Conservation (phyloP, 2,797 vertebrate species). For the Loriculus beryllinus region DNA sequence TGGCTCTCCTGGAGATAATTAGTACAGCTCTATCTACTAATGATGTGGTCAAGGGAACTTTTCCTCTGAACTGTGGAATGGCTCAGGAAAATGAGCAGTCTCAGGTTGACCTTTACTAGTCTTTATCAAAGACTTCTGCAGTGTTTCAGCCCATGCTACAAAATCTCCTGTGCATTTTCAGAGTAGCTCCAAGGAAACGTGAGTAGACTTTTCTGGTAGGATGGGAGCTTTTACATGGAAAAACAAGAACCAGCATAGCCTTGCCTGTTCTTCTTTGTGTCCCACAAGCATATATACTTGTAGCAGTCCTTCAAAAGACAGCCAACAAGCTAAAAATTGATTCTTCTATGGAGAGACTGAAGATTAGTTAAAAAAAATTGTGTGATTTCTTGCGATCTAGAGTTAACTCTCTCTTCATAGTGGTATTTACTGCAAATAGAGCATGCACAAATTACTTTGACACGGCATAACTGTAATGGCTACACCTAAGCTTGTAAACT, state of each 20-base stretch:
- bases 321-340: neutral
- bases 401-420: neutral
- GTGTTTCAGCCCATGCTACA: neutral
- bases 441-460: neutral
- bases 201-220: neutral
- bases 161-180: neutral
- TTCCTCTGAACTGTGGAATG: neutral
- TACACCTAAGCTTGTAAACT: neutral
- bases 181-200: neutral
- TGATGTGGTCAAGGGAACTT: neutral
- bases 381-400: neutral
- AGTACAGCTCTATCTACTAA: neutral
- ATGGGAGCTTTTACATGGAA: neutral
- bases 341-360: neutral
- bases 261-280: neutral
- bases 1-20: neutral
- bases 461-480: neutral
- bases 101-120: neutral
- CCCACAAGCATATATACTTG: neutral
- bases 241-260: fast-evolving
- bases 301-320: neutral
- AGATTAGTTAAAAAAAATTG: neutral
- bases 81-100: neutral
- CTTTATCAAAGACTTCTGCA: neutral
- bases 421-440: neutral